Evolutionary conservation across 2,797 vertebrate genomes (phyloP).

Genomic region (Rhodeus uyekii): DNA sequence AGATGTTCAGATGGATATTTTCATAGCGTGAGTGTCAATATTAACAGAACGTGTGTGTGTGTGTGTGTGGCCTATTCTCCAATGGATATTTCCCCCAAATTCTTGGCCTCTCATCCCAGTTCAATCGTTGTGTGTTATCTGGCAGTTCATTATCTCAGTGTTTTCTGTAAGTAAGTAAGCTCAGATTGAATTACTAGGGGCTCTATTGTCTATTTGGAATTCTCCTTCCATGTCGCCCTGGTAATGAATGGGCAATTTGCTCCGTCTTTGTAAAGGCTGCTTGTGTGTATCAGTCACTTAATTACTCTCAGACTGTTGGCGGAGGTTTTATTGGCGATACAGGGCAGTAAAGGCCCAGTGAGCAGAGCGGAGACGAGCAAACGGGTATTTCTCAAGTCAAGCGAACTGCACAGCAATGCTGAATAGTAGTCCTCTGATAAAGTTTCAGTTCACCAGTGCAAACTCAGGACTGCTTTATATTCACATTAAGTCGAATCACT

Average conservation of each 20-base stretch:
- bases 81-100: conserved; percentile 44
- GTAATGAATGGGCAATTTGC: conserved; percentile 99
- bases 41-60: conserved; percentile 70
- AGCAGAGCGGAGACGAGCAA: conserved; percentile 29
- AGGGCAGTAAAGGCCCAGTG: conserved; percentile 70
- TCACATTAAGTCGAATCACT: too few species aligned
- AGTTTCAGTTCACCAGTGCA: background rate
- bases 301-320: conserved; percentile 93
- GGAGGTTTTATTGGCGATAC: conserved; percentile 86
- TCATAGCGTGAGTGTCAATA: conserved; percentile 84
- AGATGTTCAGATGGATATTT: conserved; percentile 83
- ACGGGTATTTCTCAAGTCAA: conserved; percentile 3
- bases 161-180: conserved; percentile 98
- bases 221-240: conserved; percentile 84
- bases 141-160: conserved; percentile 98
- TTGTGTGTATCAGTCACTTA: conserved; percentile 93
- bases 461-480: background rate
- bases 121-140: conserved; percentile 90
- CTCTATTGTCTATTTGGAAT: conserved; percentile 94
- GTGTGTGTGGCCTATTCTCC: conserved; percentile 45
- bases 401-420: background rate
- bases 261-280: conserved; percentile 92
- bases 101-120: conserved; percentile 63
- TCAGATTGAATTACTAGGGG: conserved; percentile 97
- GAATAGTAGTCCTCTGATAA: background rate